These are phyloP conservation scores for Lepidonotus clava DNA, from an alignment of 2,888 invertebrate genomes.

Conservation along the genomic window DNA sequence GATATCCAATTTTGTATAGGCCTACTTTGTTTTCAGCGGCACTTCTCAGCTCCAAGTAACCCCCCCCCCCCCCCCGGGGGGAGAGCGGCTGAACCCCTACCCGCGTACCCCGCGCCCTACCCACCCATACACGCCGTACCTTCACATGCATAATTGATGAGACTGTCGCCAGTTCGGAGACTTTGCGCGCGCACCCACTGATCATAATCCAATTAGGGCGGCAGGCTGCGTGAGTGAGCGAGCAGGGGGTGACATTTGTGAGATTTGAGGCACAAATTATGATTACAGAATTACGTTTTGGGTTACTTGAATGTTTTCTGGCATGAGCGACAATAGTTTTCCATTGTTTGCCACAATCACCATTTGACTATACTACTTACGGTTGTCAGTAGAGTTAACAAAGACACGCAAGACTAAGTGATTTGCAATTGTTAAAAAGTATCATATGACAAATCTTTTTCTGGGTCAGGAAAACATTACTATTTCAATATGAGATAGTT, in stretches of 20 bases:
- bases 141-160: conserved; percentile 14
- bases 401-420: no score
- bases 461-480: no score
- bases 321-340: conserved; percentile 20
- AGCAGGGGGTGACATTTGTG: conserved; percentile 11
- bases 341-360: conserved; percentile 7
- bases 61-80: background rate
- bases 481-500: no score
- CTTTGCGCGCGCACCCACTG: conserved; percentile 35
- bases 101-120: background rate
- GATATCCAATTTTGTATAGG: no score
- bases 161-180: background rate
- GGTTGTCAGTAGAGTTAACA: no score
- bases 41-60: no score
- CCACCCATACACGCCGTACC: background rate
- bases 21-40: no score
- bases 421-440: no score
- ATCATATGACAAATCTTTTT: no score
- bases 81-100: background rate
- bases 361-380: conserved; percentile 37
- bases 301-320: conserved; percentile 42
- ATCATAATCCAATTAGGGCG: conserved; percentile 37
- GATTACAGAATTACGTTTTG: conserved; percentile 38
- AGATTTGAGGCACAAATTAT: conserved; percentile 45
- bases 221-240: conserved; percentile 21